These are phyloP conservation scores for Sciurus carolinensis DNA, from an alignment of 2,797 vertebrate species.

Conservation along the genomic window DNA sequence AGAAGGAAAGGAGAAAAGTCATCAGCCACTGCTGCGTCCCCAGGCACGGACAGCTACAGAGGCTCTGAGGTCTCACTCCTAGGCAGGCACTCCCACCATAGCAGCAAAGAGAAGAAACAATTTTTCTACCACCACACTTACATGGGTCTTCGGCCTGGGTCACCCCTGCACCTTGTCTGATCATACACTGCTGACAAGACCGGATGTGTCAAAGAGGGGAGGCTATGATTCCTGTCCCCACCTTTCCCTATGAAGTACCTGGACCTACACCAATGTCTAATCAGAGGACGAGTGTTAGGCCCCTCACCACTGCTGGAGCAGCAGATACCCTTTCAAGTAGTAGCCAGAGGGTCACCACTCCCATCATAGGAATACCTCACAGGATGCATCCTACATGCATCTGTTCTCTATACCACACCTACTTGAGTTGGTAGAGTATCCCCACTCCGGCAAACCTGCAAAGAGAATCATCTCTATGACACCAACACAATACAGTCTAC, in stretches of 20 bases:
- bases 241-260: neutral
- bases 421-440: neutral
- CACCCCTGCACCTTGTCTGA: neutral
- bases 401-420: neutral
- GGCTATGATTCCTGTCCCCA: neutral
- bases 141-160: neutral
- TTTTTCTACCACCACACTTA: neutral
- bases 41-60: neutral
- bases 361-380: neutral
- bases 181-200: neutral
- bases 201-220: neutral
- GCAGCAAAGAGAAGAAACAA: neutral
- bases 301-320: neutral
- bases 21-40: no score
- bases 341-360: neutral
- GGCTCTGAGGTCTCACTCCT: neutral
- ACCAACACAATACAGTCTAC: neutral
- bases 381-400: neutral
- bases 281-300: neutral
- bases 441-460: neutral
- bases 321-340: neutral
- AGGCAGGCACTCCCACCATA: neutral
- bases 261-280: neutral
- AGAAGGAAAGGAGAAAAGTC: neutral
- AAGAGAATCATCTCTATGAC: neutral